These are phyloP conservation scores for Pachyseris speciosa DNA, from an alignment of 64 coral and sea anemone genomes.

Conservation along the genomic window DNA sequence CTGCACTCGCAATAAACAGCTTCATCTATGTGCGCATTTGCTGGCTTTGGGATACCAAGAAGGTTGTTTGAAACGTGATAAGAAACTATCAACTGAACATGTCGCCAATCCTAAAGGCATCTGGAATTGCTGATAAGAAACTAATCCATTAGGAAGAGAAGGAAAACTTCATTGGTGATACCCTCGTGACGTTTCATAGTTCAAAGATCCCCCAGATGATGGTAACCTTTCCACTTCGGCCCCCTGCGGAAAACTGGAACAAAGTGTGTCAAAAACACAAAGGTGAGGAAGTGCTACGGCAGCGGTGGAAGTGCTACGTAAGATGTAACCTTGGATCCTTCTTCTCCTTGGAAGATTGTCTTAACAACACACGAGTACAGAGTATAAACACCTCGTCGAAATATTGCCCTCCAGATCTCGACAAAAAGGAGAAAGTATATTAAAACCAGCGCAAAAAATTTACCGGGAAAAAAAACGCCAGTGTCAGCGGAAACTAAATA, in stretches of 20 bases:
- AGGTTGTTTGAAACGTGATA: background rate
- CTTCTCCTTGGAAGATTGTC: conserved; percentile 46
- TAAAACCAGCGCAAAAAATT: conserved; percentile 19
- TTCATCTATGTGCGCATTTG: conserved; percentile 2
- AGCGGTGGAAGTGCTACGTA: conserved; percentile 11
- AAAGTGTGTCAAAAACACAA: conserved; percentile 36
- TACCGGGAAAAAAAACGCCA: background rate
- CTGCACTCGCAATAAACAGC: background rate
- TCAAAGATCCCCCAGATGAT: background rate
- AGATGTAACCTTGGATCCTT: background rate
- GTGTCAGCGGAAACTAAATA: background rate
- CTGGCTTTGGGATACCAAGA: conserved; percentile 31
- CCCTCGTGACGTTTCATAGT: background rate
- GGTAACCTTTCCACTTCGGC: background rate
- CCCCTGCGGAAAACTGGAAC: background rate
- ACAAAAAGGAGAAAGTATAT: conserved; percentile 34
- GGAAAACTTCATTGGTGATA: background rate
- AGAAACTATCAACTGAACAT: background rate
- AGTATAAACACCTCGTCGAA: background rate
- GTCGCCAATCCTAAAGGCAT: background rate
- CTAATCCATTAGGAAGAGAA: background rate
- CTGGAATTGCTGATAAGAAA: conserved; percentile 21
- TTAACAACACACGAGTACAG: background rate
- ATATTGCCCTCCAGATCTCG: background rate
- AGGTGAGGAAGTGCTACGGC: conserved; percentile 54